phyloP scores from a whole-genome alignment of 1,140 invertebrate genomes.

The Hyposmocoma kahamanoa region DNA sequence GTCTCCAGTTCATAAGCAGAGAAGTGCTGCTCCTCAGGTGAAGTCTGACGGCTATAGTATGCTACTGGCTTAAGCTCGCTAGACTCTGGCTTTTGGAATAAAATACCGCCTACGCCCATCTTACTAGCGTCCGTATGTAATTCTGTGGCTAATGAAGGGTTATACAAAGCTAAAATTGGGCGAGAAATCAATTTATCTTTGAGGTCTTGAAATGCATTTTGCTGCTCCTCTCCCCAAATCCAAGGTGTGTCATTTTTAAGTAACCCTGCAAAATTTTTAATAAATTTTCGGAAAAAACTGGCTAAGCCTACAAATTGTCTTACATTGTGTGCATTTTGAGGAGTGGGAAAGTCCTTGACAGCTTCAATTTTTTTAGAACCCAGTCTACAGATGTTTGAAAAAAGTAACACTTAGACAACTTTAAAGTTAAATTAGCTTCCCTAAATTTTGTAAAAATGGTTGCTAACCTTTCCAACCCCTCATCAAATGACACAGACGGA shows the following conservation, averaged over 20 bases:
- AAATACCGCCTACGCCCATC: slow-evolving; percentile 24
- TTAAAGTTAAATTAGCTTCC: slow-evolving; percentile 23
- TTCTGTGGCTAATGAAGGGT: slow-evolving; percentile 15
- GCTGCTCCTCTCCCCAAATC: slow-evolving; percentile 28
- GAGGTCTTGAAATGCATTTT: slow-evolving; percentile 21
- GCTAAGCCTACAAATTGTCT: slow-evolving; percentile 30
- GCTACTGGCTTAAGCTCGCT: not conserved
- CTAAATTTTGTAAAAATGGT: slow-evolving; percentile 21
- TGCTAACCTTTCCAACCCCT: slow-evolving; percentile 18
- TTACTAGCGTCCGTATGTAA: slow-evolving; percentile 11
- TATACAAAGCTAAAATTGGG: slow-evolving; percentile 19
- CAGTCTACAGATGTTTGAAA: slow-evolving; percentile 20
- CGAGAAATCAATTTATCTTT: slow-evolving; percentile 14
- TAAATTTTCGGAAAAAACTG: slow-evolving; percentile 31
- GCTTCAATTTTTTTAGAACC: slow-evolving; percentile 21
- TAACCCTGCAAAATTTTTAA: slow-evolving; percentile 28
- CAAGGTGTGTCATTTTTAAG: slow-evolving; percentile 26
- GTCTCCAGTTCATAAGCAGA: slow-evolving; percentile 1
- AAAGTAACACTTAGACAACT: slow-evolving; percentile 34
- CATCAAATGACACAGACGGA: not conserved
- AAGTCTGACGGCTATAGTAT: not conserved
- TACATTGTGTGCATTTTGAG: slow-evolving; percentile 24
- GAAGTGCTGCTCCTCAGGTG: not conserved
- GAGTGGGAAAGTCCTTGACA: slow-evolving; percentile 19
- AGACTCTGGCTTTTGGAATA: not conserved